phyloP scores from a whole-genome alignment of 2,113 vertebrate species.

The Neodontobutis hainanensis region DNA sequence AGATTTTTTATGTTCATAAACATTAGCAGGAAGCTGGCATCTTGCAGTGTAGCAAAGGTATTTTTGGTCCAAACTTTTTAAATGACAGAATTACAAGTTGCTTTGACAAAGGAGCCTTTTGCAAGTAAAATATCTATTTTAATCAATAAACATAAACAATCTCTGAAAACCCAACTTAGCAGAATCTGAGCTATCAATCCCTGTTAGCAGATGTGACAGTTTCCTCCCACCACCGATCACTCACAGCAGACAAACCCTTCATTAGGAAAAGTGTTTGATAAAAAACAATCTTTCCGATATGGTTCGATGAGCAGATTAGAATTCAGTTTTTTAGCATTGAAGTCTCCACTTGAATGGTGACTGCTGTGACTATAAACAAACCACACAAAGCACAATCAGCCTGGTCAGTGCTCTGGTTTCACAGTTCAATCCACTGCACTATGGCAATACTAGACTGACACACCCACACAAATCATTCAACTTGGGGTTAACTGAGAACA shows the following conservation, averaged over 20 bases:
- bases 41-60: too few species aligned
- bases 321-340: too few species aligned
- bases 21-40: background rate
- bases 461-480: background rate
- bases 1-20: too few species aligned
- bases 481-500: constrained; percentile 26
- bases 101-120: background rate
- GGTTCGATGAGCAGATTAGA: too few species aligned
- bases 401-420: too few species aligned
- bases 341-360: too few species aligned
- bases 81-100: constrained; percentile 2
- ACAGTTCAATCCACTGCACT: too few species aligned
- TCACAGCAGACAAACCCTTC: background rate
- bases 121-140: constrained; percentile 6
- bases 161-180: background rate
- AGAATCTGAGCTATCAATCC: background rate
- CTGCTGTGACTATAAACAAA: too few species aligned
- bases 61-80: background rate
- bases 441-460: too few species aligned
- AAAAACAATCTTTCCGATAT: background rate
- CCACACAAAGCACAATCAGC: too few species aligned
- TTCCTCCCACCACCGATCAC: background rate
- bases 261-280: constrained; percentile 2
- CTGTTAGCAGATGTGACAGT: constrained; percentile 4
- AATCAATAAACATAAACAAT: background rate